Conservation (phyloP, 2,113 vertebrate species). For the Sylvilagus bachmani region DNA sequence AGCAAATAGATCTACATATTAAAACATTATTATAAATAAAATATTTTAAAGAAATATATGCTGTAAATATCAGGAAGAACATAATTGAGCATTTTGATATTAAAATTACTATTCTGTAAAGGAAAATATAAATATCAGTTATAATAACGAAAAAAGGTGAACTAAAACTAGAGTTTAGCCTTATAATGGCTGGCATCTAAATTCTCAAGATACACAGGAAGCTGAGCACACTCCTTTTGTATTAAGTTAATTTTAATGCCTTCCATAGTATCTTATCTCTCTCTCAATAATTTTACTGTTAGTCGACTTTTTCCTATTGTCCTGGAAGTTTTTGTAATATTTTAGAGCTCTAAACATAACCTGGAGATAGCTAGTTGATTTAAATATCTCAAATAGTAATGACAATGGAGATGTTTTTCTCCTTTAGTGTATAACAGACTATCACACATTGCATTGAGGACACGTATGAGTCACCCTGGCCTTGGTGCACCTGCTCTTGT, state of each 20-base stretch:
- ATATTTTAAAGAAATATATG: not conserved
- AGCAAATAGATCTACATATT: not conserved
- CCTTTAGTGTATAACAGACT: not conserved
- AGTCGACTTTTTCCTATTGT: not conserved
- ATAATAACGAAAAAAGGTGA: not conserved
- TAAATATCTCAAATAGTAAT: not conserved
- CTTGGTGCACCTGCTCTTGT: not conserved
- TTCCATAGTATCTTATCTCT: not conserved
- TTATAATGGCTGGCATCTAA: not conserved
- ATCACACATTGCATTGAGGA: not conserved
- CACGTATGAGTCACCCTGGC: not conserved
- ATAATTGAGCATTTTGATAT: not conserved
- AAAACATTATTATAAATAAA: slow-evolving; percentile 8
- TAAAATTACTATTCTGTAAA: not conserved
- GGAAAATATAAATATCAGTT: not conserved
- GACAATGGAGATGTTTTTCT: not conserved
- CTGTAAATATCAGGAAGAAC: not conserved
- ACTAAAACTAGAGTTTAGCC: not conserved
- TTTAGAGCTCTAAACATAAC: not conserved
- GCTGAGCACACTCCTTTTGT: not conserved
- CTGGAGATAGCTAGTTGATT: not conserved
- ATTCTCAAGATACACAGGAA: not conserved
- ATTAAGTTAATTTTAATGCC: not conserved
- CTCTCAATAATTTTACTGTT: not conserved
- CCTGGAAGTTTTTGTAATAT: not conserved